phyloP scores from a whole-genome alignment of 1,140 invertebrate genomes.

The Antheraea mylitta region DNA sequence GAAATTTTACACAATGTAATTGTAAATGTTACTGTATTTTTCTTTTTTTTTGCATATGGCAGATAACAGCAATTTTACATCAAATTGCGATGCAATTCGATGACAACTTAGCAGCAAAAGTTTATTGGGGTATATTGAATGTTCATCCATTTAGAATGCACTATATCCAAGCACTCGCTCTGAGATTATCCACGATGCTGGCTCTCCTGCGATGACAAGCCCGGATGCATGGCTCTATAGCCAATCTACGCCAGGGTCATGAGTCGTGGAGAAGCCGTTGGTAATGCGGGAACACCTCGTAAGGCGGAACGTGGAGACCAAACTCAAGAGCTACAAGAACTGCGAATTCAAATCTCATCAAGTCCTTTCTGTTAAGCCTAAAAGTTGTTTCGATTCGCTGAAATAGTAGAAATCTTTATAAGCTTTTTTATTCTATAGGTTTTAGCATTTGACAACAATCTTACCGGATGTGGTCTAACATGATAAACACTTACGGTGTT shows the following conservation, averaged over 20 bases:
- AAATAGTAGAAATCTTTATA: neutral
- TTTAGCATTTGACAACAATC: too few relatives aligned
- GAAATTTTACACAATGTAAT: too few relatives aligned
- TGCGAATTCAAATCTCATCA: slow-evolving; percentile 95
- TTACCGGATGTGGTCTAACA: too few relatives aligned
- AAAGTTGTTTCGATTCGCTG: slow-evolving; percentile 95
- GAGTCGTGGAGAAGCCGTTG: slow-evolving; percentile 94
- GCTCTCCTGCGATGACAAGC: slow-evolving; percentile 37
- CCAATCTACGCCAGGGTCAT: slow-evolving; percentile 78
- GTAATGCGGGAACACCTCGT: slow-evolving; percentile 96
- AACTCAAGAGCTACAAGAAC: slow-evolving; percentile 97
- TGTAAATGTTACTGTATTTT: too few relatives aligned
- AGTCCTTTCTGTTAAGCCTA: slow-evolving; percentile 93
- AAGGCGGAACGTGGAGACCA: slow-evolving; percentile 93
- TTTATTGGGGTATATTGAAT: too few relatives aligned
- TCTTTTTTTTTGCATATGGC: too few relatives aligned
- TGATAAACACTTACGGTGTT: too few relatives aligned
- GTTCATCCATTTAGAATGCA: neutral
- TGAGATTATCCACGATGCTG: slow-evolving; percentile 55
- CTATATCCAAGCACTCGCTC: slow-evolving; percentile 37
- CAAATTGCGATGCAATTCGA: too few relatives aligned
- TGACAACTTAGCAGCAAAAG: too few relatives aligned
- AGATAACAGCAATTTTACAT: too few relatives aligned
- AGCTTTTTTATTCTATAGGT: too few relatives aligned
- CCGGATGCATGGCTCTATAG: slow-evolving; percentile 37